Evolutionary conservation across 2,113 vertebrate species (phyloP).

Genomic region (Oophaga pumilio): DNA sequence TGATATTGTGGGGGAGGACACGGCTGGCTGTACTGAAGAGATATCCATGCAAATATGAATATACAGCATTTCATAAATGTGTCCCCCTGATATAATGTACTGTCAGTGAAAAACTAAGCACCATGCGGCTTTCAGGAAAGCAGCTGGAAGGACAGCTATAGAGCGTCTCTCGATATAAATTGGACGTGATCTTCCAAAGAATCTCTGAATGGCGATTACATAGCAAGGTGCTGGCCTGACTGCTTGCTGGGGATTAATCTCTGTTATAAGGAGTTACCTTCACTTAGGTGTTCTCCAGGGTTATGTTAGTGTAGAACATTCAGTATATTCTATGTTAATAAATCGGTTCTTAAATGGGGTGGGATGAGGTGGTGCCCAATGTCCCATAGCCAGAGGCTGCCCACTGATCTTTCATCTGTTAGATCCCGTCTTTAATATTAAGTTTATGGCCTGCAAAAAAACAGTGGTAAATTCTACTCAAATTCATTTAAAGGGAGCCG

Average conservation of each 20-base stretch:
- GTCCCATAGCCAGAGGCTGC: too few relatives aligned
- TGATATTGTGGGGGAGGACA: conserved; percentile 11
- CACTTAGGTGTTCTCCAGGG: neutral
- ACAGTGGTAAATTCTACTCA: too few relatives aligned
- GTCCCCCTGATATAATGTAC: neutral
- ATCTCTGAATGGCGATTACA: neutral
- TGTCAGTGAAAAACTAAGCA: neutral
- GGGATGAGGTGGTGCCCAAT: too few relatives aligned
- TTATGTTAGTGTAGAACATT: neutral
- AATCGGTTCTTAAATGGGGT: too few relatives aligned
- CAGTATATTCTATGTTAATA: too few relatives aligned
- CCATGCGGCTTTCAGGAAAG: neutral
- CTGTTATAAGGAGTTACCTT: neutral
- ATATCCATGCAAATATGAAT: conserved; percentile 34
- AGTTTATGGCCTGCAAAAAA: too few relatives aligned
- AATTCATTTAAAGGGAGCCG: too few relatives aligned
- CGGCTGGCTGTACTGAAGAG: conserved; percentile 7
- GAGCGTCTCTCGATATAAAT: neutral
- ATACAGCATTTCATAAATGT: conserved; percentile 2
- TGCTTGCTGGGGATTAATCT: neutral
- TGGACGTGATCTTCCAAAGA: neutral
- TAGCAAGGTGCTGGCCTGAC: neutral
- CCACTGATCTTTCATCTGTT: too few relatives aligned
- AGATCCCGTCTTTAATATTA: too few relatives aligned
- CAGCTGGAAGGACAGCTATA: neutral